Base-by-base conservation (phyloP, 2,113 vertebrate species). In the Cranoglanis bouderius region DNA sequence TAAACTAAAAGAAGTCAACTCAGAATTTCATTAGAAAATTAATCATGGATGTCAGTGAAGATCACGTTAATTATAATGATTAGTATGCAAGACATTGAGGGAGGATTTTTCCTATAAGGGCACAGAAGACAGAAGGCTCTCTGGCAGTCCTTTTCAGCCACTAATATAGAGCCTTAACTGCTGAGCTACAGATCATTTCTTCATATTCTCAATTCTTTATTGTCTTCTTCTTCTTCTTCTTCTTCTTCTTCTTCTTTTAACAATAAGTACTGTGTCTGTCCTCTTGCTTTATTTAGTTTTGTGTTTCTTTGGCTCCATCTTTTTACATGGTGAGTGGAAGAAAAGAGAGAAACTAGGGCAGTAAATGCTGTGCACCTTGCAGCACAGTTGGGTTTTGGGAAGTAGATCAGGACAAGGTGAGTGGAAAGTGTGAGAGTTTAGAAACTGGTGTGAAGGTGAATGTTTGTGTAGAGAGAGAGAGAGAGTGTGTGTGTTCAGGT, bases 341-440 rank as follows among this genome's bases (percentile, higher is more conserved):
- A 72, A 72, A 85, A 26, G 32, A 6, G 49, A 72, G 32, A 72
- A 85, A 72, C 32, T 67, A 55, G 84, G 65, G 67, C 84, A 85
- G 32, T 51, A 55, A 70, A 74, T 55, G 19, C 49, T 35, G 46
- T 14, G 84, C 49, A 21, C 65, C 84, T 57, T 85, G 84, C 84
- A 85, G 63, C 32, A 35, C 84, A 55, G 84, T 85, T 49, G 49
- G 6, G 84, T 55, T 85, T 85, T 85, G 67, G 51, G 65, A 85
- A 85, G 65, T 85, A 55, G 67, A 85, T 74, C 84, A 85, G 84
- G 67, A 72, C 84, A 85, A 85, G 84, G 84, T 85, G 84, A 84
- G 57, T 12, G 57, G 13, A 46, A n/a, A 46, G 82, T 3, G 57
- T 84, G 59, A 65, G 57, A 63, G 82, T 59, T 83, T 59, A 59